phyloP scores from a whole-genome alignment of 1,140 invertebrate genomes.

The Charaxes varanes region DNA sequence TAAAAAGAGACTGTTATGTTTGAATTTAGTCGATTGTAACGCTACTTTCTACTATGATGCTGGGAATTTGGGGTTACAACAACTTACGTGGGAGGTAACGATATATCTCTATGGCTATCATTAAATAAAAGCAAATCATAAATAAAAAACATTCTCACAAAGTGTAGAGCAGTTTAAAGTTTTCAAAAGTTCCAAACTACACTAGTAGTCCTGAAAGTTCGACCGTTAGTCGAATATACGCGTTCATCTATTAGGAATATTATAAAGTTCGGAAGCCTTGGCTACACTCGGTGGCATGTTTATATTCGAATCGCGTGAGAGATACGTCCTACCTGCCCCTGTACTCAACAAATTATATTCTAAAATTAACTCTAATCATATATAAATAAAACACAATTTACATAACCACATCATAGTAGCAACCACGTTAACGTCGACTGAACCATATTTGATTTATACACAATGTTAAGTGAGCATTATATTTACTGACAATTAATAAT shows the following conservation, averaged over 20 bases:
- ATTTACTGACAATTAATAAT: too few species aligned
- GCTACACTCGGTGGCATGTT: slow-evolving; percentile 48
- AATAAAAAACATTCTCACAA: slow-evolving; percentile 12
- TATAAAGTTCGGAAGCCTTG: slow-evolving; percentile 34
- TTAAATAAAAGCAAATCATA: slow-evolving; percentile 9
- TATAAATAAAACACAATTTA: slow-evolving; percentile 29
- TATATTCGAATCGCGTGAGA: slow-evolving; percentile 65
- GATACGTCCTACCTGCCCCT: slow-evolving; percentile 37
- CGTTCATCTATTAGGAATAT: slow-evolving; percentile 60
- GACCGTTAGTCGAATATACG: slow-evolving; percentile 59
- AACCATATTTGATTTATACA: too few species aligned
- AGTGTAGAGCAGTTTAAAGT: slow-evolving; percentile 18
- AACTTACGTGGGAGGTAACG: too few species aligned
- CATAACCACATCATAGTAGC: slow-evolving; percentile 13
- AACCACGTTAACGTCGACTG: too few species aligned
- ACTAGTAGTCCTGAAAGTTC: slow-evolving; percentile 44
- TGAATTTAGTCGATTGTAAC: too few species aligned
- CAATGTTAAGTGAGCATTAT: too few species aligned
- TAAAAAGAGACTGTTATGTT: too few species aligned
- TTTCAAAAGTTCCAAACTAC: slow-evolving; percentile 20
- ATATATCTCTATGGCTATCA: too few species aligned
- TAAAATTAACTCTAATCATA: slow-evolving; percentile 27
- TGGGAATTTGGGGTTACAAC: too few species aligned
- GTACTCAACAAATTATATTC: slow-evolving; percentile 15
- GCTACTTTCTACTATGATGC: too few species aligned